Conservation (phyloP, 35 echinoderm and acorn worm species). For the Ophiothrix spiculata region DNA sequence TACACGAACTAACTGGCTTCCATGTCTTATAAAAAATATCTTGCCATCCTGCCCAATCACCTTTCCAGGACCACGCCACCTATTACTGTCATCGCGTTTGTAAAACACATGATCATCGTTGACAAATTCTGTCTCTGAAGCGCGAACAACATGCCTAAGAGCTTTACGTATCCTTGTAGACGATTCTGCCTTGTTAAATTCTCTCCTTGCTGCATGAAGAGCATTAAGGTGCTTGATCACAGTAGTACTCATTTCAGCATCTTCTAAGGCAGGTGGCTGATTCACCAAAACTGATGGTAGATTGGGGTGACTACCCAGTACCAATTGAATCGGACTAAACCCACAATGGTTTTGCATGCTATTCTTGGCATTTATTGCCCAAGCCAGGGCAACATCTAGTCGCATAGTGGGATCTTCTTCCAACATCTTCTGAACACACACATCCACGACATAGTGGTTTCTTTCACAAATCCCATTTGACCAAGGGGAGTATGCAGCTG, state of each 20-base stretch:
- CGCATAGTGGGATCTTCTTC: constrained; percentile 8
- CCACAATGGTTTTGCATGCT: constrained; percentile 19
- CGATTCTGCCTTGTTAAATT: background rate
- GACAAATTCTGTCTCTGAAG: background rate
- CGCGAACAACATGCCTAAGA: background rate
- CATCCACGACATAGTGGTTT: constrained; percentile 15
- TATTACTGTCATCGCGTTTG: constrained; percentile 41
- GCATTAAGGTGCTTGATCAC: constrained; percentile 16
- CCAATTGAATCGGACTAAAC: constrained; percentile 15
- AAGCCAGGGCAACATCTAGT: constrained; percentile 9
- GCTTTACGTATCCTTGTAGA: constrained; percentile 1
- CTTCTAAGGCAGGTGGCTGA: constrained; percentile 3
- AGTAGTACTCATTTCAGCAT: constrained; percentile 1
- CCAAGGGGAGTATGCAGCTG: constrained; percentile 8
- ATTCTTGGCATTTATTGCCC: constrained; percentile 29
- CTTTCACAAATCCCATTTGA: constrained; percentile 23
- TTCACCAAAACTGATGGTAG: background rate
- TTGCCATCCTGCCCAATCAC: constrained; percentile 47
- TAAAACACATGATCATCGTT: constrained; percentile 23
- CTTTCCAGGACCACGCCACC: constrained; percentile 27
- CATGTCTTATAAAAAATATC: constrained; percentile 26
- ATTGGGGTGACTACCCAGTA: background rate
- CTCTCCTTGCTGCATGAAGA: constrained; percentile 12
- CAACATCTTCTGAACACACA: constrained; percentile 20
- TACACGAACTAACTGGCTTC: constrained; percentile 16